Conservation (phyloP, 2,888 invertebrate genomes). For the Choristoneura rosaceana region DNA sequence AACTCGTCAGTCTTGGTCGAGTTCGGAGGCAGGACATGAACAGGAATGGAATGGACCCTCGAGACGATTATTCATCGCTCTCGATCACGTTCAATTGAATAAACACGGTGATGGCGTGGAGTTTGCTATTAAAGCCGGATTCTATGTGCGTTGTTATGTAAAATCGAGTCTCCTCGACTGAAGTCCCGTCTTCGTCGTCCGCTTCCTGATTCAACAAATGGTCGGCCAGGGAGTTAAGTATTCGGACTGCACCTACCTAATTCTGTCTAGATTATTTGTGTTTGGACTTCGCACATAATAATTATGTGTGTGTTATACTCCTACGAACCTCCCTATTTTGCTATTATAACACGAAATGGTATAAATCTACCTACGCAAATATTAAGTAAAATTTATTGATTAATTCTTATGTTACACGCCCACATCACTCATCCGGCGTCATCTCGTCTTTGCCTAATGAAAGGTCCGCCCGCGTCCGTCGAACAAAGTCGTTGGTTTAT, state of each 20-base stretch:
- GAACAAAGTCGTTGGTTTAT: slow-evolving; percentile 43
- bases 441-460: slow-evolving; percentile 21
- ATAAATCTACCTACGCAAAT: slow-evolving; percentile 18
- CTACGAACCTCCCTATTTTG: neutral
- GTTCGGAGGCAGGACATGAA: slow-evolving; percentile 7
- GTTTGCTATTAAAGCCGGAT: slow-evolving; percentile 60
- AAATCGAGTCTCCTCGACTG: slow-evolving; percentile 55
- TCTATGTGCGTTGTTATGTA: slow-evolving; percentile 69
- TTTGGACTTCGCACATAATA: neutral
- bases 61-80: slow-evolving; percentile 72
- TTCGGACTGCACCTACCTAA: neutral
- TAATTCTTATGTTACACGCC: slow-evolving; percentile 23
- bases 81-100: slow-evolving; percentile 79
- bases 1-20: neutral
- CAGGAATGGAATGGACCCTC: slow-evolving; percentile 51
- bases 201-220: slow-evolving; percentile 28
- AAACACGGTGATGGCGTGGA: slow-evolving; percentile 69
- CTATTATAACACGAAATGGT: slow-evolving; percentile 4
- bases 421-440: slow-evolving; percentile 22
- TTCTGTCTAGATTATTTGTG: neutral
- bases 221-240: neutral
- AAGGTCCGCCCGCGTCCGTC: slow-evolving; percentile 15
- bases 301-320: neutral
- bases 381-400: slow-evolving; percentile 30
- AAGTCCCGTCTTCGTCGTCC: slow-evolving; percentile 25